Evolutionary conservation across 2,797 vertebrate genomes (phyloP).

Genomic region (Paedocypris micromegethes): DNA sequence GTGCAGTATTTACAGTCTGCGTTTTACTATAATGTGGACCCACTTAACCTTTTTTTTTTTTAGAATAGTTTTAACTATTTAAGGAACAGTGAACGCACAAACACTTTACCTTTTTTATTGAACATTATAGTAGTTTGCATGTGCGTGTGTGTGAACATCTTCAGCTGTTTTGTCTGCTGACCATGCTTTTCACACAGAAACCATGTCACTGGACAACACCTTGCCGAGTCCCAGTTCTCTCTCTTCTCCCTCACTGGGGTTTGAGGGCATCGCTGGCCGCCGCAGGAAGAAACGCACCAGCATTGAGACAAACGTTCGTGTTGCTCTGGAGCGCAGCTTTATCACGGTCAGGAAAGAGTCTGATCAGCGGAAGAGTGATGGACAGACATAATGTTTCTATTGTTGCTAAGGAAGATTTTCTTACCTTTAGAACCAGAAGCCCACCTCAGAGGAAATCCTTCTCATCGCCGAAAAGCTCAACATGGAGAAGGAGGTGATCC

Average conservation of each 20-base stretch:
- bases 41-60: no score
- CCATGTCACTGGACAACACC: slow-evolving; percentile 87
- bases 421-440: slow-evolving; percentile 86
- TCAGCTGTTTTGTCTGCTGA: no score
- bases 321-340: slow-evolving; percentile 88
- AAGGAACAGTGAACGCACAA: no score
- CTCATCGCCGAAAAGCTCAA: slow-evolving; percentile 85
- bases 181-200: slow-evolving; percentile 73
- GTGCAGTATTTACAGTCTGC: slow-evolving; percentile 52
- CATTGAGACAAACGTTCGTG: slow-evolving; percentile 89
- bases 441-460: slow-evolving; percentile 92
- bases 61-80: no score
- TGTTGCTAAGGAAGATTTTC: neutral
- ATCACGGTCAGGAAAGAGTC: slow-evolving; percentile 71
- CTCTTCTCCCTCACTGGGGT: slow-evolving; percentile 78
- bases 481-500: slow-evolving; percentile 95
- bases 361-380: no score
- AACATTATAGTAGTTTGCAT: no score
- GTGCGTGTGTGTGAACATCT: no score
- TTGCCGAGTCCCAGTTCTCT: slow-evolving; percentile 84
- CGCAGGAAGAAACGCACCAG: slow-evolving; percentile 94
- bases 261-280: slow-evolving; percentile 81
- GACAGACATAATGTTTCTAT: no score
- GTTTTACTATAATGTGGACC: no score
- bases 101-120: no score